Evolutionary conservation across 2,797 vertebrate genomes (phyloP), one percentile per base, ranked within the genome.

Genomic region (Hippoglossus hippoglossus): DNA sequence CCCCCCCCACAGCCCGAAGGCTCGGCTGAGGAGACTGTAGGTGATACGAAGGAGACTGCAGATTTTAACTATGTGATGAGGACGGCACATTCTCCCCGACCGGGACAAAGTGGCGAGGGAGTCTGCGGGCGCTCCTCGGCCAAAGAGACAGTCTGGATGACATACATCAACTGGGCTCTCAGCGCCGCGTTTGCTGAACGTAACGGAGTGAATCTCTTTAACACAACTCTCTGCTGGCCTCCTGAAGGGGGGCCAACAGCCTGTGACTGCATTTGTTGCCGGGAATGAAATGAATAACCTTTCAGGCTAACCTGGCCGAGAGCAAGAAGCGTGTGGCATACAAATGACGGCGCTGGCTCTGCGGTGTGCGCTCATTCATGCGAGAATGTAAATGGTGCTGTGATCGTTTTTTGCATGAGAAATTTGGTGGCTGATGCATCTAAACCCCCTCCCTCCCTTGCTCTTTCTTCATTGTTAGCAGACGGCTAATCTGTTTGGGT

Each of bases 211-310:
- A 83, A 89, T 88, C 76, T 85, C 73, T 86, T 81, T 79, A 83
- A 76, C 87, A 63, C 73, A 74, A 84, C 81, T 80, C 69, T 71
- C 66, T 54, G 71, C 61, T 69, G 64, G 80, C 63, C 71, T 83
- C 64, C 71, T 66, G 77, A 72, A 81, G 78, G 28, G 4, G 79
- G 73, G 67, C 49, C 60, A 76, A 74, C 72, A 67, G 87, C 53
- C 84, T 79, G 86, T 82, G 81, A 86, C 89, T 89, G 81, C 83
- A 87, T 87, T 90, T 90, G 89, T 90, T 53, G 75, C 50, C 13
- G 77, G 47, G 73, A 65, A 77, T 70, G 76, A 85, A 81, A 87
- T 75, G 80, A 84, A 89, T 77, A 89, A 89, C 90, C 89, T 88
- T 82, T 86, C 80, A 78, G 81, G 75, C 81, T 73, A 77, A 89